Base-by-base conservation (phyloP, 2,797 vertebrate species). In the Diglossa cyanea region DNA sequence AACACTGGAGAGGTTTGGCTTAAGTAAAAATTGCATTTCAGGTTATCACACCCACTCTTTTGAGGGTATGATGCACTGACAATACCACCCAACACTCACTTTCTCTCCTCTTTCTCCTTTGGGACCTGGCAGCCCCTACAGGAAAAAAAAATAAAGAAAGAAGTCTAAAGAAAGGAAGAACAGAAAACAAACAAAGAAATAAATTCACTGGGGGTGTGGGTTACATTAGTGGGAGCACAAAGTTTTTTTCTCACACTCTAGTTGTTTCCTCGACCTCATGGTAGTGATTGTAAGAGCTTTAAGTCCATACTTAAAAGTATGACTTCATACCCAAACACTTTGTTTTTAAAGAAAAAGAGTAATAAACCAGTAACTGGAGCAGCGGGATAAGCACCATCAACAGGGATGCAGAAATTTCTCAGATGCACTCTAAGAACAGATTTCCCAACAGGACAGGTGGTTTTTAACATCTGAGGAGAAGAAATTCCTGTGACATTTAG, bases 21-120 rank as follows among this genome's bases (percentile, higher is more conserved):
- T 24, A 21, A 70, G 47, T 28, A 7, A 10, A 76, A 12, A 20
- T 15, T 40, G 37, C 17, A 37, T 23, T 37, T 25, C 26, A 47
- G 6, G 12, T 70, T 31, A 93, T 51, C n/a, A 40, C 48, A 30
- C 4, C 17, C 47, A 9, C 6, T 33, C 35, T 33, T 62, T 19
- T 6, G 47, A 70, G 51, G 3, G 21, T 8, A 7, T 39, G 20
- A 40, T 35, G 53, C 23, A 55, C 17, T 9, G 55, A 26, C 9
- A 44, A 23, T 3, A 5, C 10, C 67, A 35, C 21, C 63, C 3
- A 70, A 77, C 66, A 98, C 98, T 98, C 74, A 98, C 98, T 97
- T 99, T 99, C 90, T 99, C 99, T 85, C 99, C 99, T 96, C 98
- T 98, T 86, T 99, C 99, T 51, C 99, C 99, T 97, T 99, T 99